These are phyloP conservation scores for Peromyscus polionotus DNA, from an alignment of 2,113 vertebrate species.

Conservation along the genomic window DNA sequence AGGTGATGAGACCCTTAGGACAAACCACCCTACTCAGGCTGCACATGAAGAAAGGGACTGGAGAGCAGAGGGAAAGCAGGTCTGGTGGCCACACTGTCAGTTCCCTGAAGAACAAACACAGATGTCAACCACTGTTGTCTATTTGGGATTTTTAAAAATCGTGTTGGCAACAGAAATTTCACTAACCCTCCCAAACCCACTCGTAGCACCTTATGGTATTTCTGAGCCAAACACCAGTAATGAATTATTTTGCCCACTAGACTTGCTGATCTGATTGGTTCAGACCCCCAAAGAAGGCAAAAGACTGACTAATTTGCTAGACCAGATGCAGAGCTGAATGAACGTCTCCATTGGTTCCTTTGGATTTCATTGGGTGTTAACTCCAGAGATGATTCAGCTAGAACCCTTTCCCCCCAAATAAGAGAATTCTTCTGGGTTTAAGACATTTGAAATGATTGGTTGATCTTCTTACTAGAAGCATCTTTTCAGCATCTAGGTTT, in stretches of 20 bases:
- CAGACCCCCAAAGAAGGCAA: background rate
- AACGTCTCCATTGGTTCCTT: background rate
- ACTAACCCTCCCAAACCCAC: background rate
- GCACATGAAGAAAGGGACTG: background rate
- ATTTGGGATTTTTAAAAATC: background rate
- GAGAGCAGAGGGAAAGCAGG: background rate
- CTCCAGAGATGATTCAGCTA: background rate
- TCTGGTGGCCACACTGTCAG: background rate
- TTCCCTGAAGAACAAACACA: background rate
- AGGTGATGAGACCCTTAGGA: background rate
- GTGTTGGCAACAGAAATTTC: background rate
- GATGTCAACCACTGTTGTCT: background rate
- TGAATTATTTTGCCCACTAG: background rate
- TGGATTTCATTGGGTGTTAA: background rate
- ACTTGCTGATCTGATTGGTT: background rate
- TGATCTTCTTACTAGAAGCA: background rate
- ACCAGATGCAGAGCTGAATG: background rate
- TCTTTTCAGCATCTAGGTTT: slow-evolving; percentile 32
- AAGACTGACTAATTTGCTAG: background rate
- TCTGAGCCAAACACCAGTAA: background rate
- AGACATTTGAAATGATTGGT: background rate
- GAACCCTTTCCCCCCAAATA: slow-evolving; percentile 5
- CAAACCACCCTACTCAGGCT: background rate
- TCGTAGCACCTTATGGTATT: background rate
- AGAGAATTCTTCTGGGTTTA: slow-evolving; percentile 45